A percentile compares a stretch with the other conserved stretches of the same genome.
Evolutionary conservation across 2,113 vertebrate genomes (phyloP).

Genomic region (Festucalex cinctus): DNA sequence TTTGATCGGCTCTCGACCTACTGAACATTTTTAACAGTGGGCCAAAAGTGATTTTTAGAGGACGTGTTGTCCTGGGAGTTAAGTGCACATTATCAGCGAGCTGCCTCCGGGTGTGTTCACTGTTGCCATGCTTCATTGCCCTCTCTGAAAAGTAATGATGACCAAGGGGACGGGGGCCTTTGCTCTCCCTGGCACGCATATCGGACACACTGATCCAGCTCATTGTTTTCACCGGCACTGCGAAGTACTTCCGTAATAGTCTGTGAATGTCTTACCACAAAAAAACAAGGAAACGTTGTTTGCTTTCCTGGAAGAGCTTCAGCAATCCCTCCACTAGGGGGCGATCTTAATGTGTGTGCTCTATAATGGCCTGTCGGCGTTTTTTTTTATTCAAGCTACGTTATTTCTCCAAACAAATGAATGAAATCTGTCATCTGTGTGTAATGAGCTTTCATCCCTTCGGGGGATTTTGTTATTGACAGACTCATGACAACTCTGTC

Average conservation of each 20-base stretch:
- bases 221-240: slow-evolving; percentile 34
- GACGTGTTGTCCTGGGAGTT: slow-evolving; percentile 48
- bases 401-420: slow-evolving; percentile 2
- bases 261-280: slow-evolving; percentile 45
- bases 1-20: slow-evolving; percentile 20
- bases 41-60: slow-evolving; percentile 29
- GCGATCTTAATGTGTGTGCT: slow-evolving; percentile 41
- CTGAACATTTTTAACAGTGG: slow-evolving; percentile 26
- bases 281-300: slow-evolving; percentile 21
- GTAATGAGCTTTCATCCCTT: slow-evolving; percentile 6
- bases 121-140: slow-evolving; percentile 45
- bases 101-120: slow-evolving; percentile 49
- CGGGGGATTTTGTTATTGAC: slow-evolving; percentile 11
- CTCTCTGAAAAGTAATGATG: slow-evolving; percentile 64
- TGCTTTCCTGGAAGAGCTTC: not conserved
- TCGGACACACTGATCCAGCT: slow-evolving; percentile 46
- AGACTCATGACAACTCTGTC: slow-evolving; percentile 23
- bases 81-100: slow-evolving; percentile 43
- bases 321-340: slow-evolving; percentile 64
- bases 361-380: not conserved
- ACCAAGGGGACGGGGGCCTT: slow-evolving; percentile 53
- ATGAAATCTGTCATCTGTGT: not conserved
- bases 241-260: slow-evolving; percentile 24
- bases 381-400: not conserved
- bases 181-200: slow-evolving; percentile 43